Percentiles rank a stretch among this genome's conserved stretches.
Evolutionary conservation across 2,797 vertebrate species (phyloP).

Genomic region (Enteromius anoplus): DNA sequence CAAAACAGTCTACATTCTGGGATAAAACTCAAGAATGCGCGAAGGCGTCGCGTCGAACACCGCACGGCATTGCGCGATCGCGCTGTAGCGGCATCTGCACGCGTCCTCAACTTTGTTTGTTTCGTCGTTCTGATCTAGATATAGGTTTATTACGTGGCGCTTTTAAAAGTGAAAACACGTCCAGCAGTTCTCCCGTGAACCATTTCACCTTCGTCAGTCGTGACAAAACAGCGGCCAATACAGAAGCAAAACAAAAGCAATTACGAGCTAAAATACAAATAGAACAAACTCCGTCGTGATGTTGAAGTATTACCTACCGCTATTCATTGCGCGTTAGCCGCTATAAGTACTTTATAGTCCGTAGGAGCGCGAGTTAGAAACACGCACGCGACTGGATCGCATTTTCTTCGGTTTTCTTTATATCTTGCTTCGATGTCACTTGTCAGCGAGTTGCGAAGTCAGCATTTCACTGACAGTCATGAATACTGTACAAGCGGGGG

Average conservation of each 20-base stretch:
- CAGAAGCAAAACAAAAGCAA: neutral
- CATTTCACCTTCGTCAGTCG: neutral
- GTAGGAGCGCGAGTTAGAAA: neutral
- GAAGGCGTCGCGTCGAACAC: neutral
- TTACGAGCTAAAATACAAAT: neutral
- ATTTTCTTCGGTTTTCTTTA: neutral
- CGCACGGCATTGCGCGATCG: neutral
- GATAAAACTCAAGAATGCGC: neutral
- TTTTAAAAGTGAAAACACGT: conserved; percentile 17
- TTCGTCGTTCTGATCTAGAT: neutral
- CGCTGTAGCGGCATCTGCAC: neutral
- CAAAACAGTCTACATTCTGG: conserved; percentile 8
- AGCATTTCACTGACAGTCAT: neutral
- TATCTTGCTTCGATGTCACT: neutral
- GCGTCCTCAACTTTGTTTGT: neutral
- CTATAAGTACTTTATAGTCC: too few species aligned
- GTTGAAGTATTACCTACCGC: neutral
- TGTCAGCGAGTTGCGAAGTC: neutral
- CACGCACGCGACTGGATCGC: neutral
- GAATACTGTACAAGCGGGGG: neutral
- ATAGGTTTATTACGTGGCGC: neutral
- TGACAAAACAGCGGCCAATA: neutral
- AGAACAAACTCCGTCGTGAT: neutral
- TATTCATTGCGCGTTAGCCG: neutral
- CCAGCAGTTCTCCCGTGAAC: neutral